Evolutionary conservation across 2,113 vertebrate genomes (phyloP).

Genomic region (Laterallus jamaicensis): DNA sequence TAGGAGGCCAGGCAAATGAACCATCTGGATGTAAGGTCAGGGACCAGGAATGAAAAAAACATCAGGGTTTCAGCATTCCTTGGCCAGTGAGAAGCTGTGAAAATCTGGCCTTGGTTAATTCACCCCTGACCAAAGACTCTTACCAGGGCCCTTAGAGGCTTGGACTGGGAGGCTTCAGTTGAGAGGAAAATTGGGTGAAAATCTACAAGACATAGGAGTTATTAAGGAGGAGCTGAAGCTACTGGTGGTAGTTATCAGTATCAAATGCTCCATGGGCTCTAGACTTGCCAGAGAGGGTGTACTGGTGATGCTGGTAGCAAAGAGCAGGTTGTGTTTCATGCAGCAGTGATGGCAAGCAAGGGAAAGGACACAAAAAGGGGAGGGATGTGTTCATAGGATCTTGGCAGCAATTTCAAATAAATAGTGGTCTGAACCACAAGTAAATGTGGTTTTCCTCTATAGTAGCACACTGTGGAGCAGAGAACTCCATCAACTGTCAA

Average conservation of each 20-base stretch:
- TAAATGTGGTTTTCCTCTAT: background rate
- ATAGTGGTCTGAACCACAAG: background rate
- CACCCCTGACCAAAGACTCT: background rate
- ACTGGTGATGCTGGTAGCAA: background rate
- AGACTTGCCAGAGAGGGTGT: background rate
- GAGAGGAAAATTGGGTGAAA: background rate
- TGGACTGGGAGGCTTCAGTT: background rate
- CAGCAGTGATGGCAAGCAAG: background rate
- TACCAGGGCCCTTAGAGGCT: background rate
- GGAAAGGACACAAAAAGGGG: background rate
- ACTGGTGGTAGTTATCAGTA: background rate
- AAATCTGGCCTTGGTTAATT: background rate
- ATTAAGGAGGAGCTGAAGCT: background rate
- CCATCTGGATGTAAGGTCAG: background rate
- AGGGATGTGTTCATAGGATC: background rate
- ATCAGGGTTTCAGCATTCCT: background rate
- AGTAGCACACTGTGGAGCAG: background rate
- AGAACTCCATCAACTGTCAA: background rate
- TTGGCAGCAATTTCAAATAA: background rate
- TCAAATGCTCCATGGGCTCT: background rate
- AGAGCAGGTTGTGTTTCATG: background rate
- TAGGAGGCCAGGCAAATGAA: constrained; percentile 4
- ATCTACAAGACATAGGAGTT: background rate
- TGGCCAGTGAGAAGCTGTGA: background rate
- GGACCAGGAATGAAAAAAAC: background rate